Percentiles rank a stretch among this genome's conserved stretches.
These are phyloP conservation scores for Pantala flavescens DNA, from an alignment of 1,140 invertebrate species.

Conservation along the genomic window DNA sequence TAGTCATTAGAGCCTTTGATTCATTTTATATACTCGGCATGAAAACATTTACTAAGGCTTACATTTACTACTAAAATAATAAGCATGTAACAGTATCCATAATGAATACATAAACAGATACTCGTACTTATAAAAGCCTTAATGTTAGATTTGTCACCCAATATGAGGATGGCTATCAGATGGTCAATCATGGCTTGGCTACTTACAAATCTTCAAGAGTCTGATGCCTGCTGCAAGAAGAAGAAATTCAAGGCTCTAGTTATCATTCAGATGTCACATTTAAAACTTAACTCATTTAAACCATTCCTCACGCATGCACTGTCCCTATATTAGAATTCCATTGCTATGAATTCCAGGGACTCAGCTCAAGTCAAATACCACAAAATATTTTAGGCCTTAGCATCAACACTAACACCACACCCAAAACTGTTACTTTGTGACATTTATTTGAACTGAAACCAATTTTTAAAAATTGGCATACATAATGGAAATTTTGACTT, in stretches of 20 bases:
- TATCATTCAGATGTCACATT: neutral
- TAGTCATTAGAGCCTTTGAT: neutral
- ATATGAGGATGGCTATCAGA: constrained; percentile 1
- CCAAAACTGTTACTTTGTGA: no score
- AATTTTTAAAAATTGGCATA: no score
- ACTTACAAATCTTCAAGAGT: constrained; percentile 10
- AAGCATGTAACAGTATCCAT: neutral
- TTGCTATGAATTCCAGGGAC: neutral
- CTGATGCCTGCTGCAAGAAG: constrained; percentile 7
- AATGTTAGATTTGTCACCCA: neutral
- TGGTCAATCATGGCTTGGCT: neutral
- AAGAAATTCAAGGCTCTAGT: constrained; percentile 9
- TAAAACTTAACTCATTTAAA: no score
- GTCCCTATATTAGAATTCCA: neutral
- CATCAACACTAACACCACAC: no score
- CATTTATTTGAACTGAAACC: no score
- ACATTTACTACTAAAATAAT: neutral
- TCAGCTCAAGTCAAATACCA: neutral
- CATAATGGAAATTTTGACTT: no score
- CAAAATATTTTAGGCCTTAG: neutral
- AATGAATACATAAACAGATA: neutral
- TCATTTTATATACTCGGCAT: neutral
- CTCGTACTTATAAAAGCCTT: neutral
- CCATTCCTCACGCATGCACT: no score
- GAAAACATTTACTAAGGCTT: neutral